A percentile compares a stretch with the other conserved stretches of the same genome.
These are phyloP conservation scores for Amphipoea lucens DNA, from an alignment of 2,888 invertebrate genomes.

Conservation along the genomic window DNA sequence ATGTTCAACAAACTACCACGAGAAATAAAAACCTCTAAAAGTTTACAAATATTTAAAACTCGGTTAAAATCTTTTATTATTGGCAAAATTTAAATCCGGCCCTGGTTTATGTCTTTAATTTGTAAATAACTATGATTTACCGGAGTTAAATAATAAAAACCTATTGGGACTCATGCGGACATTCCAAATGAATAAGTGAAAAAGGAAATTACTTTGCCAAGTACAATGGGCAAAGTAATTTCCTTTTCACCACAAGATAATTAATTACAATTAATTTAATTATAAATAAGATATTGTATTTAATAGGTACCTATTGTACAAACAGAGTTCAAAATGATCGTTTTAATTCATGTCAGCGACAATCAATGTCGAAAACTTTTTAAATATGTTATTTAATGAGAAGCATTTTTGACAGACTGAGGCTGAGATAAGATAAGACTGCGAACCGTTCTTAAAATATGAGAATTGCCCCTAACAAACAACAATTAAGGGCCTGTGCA, in stretches of 20 bases:
- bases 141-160: neutral
- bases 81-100: no score
- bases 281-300: neutral
- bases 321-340: neutral
- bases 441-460: neutral
- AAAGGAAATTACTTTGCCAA: neutral
- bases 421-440: no score
- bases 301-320: neutral
- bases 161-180: neutral
- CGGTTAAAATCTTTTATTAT: no score
- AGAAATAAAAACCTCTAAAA: no score
- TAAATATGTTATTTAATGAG: no score
- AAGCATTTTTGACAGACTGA: neutral
- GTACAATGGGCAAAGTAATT: no score
- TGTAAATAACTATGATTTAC: neutral
- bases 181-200: conserved; percentile 2
- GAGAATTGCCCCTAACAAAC: neutral
- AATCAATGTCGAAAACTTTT: neutral
- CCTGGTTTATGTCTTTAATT: no score
- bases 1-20: no score
- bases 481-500: no score
- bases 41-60: no score
- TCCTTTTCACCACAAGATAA: neutral
- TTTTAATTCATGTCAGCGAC: neutral
- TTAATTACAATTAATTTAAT: neutral